Evolutionary conservation across 2,888 invertebrate species (phyloP), one percentile per base, ranked within the genome.

Genomic region (Galerucella pusilla): DNA sequence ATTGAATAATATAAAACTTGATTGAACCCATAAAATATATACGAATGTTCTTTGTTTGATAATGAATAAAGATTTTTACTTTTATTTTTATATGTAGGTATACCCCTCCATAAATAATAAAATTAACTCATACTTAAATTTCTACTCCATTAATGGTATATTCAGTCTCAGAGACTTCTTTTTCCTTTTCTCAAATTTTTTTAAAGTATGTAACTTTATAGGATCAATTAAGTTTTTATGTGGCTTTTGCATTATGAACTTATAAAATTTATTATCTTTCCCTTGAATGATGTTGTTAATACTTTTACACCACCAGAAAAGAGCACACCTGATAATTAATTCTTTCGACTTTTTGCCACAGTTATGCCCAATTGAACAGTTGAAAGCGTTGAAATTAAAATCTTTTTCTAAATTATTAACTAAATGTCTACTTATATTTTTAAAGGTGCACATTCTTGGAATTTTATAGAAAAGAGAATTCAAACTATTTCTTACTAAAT

Each of bases 271-370:
- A 46, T 46, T 46, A 52, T 52, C 52, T 52, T n/a, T 52, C 52
- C 52, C 52, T 52, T 52, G 52, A 52, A 52, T n/a, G 12, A 52
- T 52, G n/a, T 52, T 12, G 12, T 52, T 52, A n/a, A 52, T 52
- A n/a, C 52, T 52, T 52, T 52, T 52, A 52, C 52, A 52, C 52
- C 52, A 52, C 46, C 12, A 46, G 12, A n/a, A 52, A 52, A 52
- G 52, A 52, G 52, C 52, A 52, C n/a, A 52, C n/a, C 52, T 52
- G n/a, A 52, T 52, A 52, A 52, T 52, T 52, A 52, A 52, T 52
- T 46, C 46, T 46, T 46, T 46, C n/a, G n/a, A 52, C 12, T 52
- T 52, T 52, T n/a, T 52, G 6, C 52, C n/a, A 52, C 6, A 52
- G 12, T n/a, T n/a, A 52, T 52, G n/a, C 12, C 6, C 52, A 52